Evolutionary conservation across 2,797 vertebrate species (phyloP).

Genomic region (Diceros bicornis): DNA sequence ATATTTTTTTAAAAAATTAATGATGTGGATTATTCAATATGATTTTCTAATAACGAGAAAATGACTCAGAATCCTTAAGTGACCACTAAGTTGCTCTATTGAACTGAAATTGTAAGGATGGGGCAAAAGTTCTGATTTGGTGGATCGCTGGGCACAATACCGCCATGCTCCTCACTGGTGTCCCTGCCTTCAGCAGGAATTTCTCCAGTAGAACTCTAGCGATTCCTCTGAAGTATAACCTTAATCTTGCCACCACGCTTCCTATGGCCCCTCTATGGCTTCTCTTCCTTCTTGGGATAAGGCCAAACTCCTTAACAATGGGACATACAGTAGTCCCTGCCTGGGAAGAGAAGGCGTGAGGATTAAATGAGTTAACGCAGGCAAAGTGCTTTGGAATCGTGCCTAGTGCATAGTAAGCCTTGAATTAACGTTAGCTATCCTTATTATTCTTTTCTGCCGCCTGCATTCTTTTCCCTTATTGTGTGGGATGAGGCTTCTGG

Average conservation of each 20-base stretch:
- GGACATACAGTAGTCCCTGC: not conserved
- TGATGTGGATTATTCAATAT: not conserved
- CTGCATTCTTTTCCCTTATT: not conserved
- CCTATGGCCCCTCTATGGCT: not conserved
- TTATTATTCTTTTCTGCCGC: not conserved
- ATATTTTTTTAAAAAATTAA: not conserved
- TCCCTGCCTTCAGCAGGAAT: not conserved
- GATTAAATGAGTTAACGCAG: not conserved
- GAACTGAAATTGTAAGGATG: not conserved
- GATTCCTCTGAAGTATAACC: not conserved
- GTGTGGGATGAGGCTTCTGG: not conserved
- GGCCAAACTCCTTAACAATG: not conserved
- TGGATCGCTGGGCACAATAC: not conserved
- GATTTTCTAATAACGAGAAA: conserved; percentile 20
- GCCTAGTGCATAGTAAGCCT: too few species aligned
- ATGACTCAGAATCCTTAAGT: not conserved
- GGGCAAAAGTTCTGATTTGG: not conserved
- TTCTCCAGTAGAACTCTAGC: not conserved
- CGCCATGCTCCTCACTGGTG: too few species aligned
- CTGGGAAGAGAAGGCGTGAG: not conserved
- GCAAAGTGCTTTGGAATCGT: not conserved
- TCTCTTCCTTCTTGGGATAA: not conserved
- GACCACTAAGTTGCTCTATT: not conserved
- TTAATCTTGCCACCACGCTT: not conserved
- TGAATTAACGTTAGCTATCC: not conserved